Base-by-base conservation (phyloP, 2,797 vertebrate genomes). In the Myotis planiceps region DNA sequence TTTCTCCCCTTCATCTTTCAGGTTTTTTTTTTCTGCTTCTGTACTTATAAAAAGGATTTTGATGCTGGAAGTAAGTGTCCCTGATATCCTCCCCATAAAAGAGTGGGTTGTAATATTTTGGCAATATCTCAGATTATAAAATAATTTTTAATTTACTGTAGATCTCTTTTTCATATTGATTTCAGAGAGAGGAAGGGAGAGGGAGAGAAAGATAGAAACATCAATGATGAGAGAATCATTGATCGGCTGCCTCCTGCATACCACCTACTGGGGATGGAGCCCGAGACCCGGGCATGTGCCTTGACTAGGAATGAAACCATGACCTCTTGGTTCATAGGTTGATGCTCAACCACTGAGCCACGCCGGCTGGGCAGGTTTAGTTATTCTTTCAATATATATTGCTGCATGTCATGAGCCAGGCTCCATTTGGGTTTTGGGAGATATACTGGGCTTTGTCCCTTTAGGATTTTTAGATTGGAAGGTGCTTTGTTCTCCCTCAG, bases 21-120 rank as follows among this genome's bases (percentile, higher is more conserved):
- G 65, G 27, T 29, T 81, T 69, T 21, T 85, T 90, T 25, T 25
- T 55, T 10, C 27, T 29, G 87, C 18, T 94, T 97, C 94, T 95
- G 53, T 92, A 71, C 39, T 97, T 95, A 92, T 47, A 66, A 92
- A 93, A 97, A 88, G 16, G 49, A 51, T 95, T 96, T 96, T 92
- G 45, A 95, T 97, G 82, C 83, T 97, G 72, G n/a, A 88, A 82
- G 86, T 96, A 84, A 78, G 79, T 93, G 58, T 78, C 53, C 29
- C 65, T 80, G 55, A 91, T 84, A 42, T 32, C 66, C 42, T 75
- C 3, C 29, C 66, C 37, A 53, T 65, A 55, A 71, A 84, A 88
- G 29, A 78, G 42, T 72, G 21, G 21, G 25, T 58, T 63, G 4
- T 66, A 68, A 39, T 85, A 63, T 72, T 81, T 81, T 69, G 86